Conservation (phyloP, 2,888 invertebrate species). For the Drosophila neotestacea region DNA sequence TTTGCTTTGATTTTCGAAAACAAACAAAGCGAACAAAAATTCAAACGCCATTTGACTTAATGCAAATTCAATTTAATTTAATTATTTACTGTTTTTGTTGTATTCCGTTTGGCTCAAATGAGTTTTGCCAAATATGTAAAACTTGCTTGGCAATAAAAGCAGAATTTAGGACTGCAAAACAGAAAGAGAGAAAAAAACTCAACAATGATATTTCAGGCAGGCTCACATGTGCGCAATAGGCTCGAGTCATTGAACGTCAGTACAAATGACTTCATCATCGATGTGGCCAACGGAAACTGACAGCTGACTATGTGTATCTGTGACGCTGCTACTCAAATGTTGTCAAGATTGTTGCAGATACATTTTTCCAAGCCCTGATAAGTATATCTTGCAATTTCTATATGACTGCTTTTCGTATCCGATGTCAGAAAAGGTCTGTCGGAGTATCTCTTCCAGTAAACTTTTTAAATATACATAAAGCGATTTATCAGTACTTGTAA, state of each 20-base stretch:
- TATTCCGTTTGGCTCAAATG: conserved; percentile 42
- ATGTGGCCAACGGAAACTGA: conserved; percentile 42
- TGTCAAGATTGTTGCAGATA: conserved; percentile 20
- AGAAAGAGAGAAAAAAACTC: conserved; percentile 3
- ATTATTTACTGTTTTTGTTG: conserved; percentile 8
- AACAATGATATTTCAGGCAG: conserved; percentile 19
- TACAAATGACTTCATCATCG: conserved; percentile 65
- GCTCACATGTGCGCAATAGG: conserved; percentile 38
- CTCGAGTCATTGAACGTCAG: conserved; percentile 66
- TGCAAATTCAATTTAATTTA: conserved; percentile 47
- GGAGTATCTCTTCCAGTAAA: background rate
- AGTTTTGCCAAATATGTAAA: conserved; percentile 55
- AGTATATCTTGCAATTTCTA: conserved; percentile 10
- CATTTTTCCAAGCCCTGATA: conserved; percentile 19
- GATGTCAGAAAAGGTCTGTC: background rate
- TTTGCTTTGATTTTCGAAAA: conserved; percentile 14
- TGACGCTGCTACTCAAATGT: conserved; percentile 31
- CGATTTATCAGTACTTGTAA: background rate
- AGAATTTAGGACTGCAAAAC: conserved; percentile 19
- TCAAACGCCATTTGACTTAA: conserved; percentile 39
- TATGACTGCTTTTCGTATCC: background rate
- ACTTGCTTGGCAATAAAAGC: conserved; percentile 39
- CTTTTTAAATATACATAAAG: background rate
- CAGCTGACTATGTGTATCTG: conserved; percentile 47
- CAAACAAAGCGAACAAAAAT: conserved; percentile 23